Evolutionary conservation across 2,888 invertebrate genomes (phyloP), one percentile per base, ranked within the genome.

Genomic region (Tridacna crocea): DNA sequence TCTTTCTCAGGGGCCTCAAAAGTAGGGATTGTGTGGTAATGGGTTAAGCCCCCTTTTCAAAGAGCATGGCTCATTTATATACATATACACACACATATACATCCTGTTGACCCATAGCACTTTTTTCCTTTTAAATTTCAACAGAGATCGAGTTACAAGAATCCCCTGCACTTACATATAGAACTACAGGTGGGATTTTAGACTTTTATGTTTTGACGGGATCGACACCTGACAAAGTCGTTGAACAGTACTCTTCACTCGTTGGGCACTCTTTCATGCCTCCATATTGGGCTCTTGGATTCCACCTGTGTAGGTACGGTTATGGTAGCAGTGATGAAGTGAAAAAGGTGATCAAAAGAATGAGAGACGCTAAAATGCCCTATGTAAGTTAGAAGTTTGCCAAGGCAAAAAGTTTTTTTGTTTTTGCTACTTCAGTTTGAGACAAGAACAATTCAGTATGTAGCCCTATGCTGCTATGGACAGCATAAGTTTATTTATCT

Each of bases 121-220:
- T 36, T 36, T 2, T 36, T 36, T 36, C 36, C 36, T 36, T 36
- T 36, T 36, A 36, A 36, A 2, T 36, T 36, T 36, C 36, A 36
- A 48, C 51, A 70, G 70, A 70, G 26, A 51, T 70, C 24, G 70
- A 70, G 47, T 24, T 70, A 51, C 70, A 70, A 70, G 70, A 70
- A 51, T 95, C 96, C 0, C 97, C 97, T 0, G 97, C 96, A 0
- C 95, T 98, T 61, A 98, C 98, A 0, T 98, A 96, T 94, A 95
- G 98, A 81, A 95, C 97, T 0, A 96, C 96, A 60, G 98, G 98
- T 17, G 98, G 98, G 0, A 95, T 97, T 13, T 95, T 98, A 6
- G 96, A 97, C 93, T 96, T 98, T 75, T 96, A 96, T 93, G 95
- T 97, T 80, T 96, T 97, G 92, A 89, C 96, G 90, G 98, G 98